Evolutionary conservation across 2,113 vertebrate genomes (phyloP), one percentile per base, ranked within the genome.

Genomic region (Crotalus tigris): DNA sequence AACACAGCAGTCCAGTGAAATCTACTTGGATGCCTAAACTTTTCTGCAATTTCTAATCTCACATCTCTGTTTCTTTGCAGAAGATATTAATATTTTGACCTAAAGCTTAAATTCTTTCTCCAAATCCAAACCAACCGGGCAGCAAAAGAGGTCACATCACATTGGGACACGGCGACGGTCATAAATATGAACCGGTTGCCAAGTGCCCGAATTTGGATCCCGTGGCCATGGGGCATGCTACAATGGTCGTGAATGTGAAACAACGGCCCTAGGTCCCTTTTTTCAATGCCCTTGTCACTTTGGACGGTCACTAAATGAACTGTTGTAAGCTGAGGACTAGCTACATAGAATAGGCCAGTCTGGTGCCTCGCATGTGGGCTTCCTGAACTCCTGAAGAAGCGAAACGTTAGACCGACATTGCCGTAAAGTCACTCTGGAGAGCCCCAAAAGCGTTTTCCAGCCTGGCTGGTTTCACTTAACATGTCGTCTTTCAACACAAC

Each of bases 391-490:
- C n/a, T 91, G 92, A 51, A 91, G 90, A 26, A 87, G 93, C 93
- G 90, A 94, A 87, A 89, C 87, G 57, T 90, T 89, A 91, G 89
- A 91, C 93, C 90, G 57, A 91, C 91, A 75, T 6, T 94, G 85
- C 90, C 26, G 94, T 96, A 95, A 85, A 90, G 91, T 88, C 90
- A 92, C 94, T 94, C 96, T 94, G 95, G 88, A 93, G 95, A 97
- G 96, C 3, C 94, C 92, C 94, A 92, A 93, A 94, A 93, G 94
- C 29, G 96, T 39, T 1, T 17, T 95, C 94, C 58, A 46, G 92
- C 93, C 93, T 97, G 98, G 96, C 97, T 98, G 97, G 94, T 98
- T 98, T 97, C 97, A 97, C 96, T 98, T 98, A 97, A 96, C 96
- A 89, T 91, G 7, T 96, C 97, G 97, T 96, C 96, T 97, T 97